phyloP scores from a whole-genome alignment of 35 echinoderm and acorn worm species.

The Amphiura filiformis region DNA sequence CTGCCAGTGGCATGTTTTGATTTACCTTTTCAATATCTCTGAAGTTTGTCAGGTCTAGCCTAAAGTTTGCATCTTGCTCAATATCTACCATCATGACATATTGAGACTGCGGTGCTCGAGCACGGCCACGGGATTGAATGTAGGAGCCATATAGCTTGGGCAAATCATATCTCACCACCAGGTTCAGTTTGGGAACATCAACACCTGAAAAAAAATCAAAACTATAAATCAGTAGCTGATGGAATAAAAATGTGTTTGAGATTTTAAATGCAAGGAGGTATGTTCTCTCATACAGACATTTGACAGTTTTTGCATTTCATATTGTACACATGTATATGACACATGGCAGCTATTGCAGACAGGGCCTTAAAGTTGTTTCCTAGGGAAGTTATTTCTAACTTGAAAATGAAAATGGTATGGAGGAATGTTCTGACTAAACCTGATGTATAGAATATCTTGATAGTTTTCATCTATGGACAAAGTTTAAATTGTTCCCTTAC shows the following conservation, averaged over 20 bases:
- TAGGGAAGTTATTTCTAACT: too few species aligned
- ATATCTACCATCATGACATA: constrained; percentile 82
- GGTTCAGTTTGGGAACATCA: constrained; percentile 86
- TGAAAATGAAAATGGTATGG: too few species aligned
- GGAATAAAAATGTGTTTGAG: not conserved
- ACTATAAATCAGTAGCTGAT: not conserved
- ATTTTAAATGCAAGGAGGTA: too few species aligned
- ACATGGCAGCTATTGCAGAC: too few species aligned
- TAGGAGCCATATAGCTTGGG: constrained; percentile 82
- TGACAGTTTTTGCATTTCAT: too few species aligned
- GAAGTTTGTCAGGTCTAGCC: constrained; percentile 49
- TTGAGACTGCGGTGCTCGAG: constrained; percentile 80
- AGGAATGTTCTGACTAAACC: too few species aligned
- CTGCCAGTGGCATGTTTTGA: not conserved
- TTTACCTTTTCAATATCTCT: constrained; percentile 84
- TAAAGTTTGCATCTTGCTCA: constrained; percentile 35
- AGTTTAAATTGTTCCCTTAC: too few species aligned
- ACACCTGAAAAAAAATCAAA: constrained; percentile 70
- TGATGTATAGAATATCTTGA: too few species aligned
- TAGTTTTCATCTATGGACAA: too few species aligned
- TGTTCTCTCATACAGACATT: too few species aligned
- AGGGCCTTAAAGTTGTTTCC: too few species aligned
- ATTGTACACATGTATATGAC: too few species aligned
- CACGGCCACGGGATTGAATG: constrained; percentile 85
- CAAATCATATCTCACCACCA: constrained; percentile 82